Conservation (phyloP, 2,797 vertebrate genomes). For the Phoxinus dragarum region DNA sequence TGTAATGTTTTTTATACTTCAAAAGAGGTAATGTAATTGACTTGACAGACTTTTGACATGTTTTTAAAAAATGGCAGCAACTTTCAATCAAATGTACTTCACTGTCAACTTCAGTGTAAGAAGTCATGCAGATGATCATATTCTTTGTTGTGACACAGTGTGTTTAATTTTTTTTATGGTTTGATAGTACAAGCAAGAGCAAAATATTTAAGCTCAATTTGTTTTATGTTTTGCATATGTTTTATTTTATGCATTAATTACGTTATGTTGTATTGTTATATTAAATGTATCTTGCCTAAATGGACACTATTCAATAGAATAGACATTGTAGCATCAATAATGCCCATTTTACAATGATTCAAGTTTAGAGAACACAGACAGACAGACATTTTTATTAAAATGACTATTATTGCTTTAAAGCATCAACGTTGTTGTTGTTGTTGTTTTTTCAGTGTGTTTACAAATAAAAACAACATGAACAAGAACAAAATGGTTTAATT, state of each 20-base stretch:
- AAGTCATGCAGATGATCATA: conserved; percentile 10
- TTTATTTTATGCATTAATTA: not conserved
- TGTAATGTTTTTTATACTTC: conserved; percentile 23
- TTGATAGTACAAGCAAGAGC: not conserved
- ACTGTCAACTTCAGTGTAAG: conserved; percentile 2
- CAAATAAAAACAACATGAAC: not conserved
- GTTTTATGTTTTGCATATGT: not conserved
- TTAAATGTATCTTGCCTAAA: not conserved
- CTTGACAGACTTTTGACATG: conserved; percentile 35
- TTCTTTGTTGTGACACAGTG: not conserved
- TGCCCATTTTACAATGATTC: not conserved
- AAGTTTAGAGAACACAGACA: no score
- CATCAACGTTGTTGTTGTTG: not conserved
- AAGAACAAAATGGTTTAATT: not conserved
- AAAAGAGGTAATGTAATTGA: conserved; percentile 37
- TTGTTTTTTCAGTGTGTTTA: not conserved
- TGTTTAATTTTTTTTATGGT: not conserved
- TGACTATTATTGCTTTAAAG: not conserved
- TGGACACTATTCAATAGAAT: not conserved
- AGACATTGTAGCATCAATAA: not conserved
- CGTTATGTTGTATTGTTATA: not conserved
- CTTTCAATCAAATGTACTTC: conserved; percentile 2
- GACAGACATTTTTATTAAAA: not conserved
- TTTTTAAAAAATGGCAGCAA: conserved; percentile 19
- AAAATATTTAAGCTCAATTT: not conserved